Conservation (phyloP, 2,888 invertebrate species). For the Patella depressa region DNA sequence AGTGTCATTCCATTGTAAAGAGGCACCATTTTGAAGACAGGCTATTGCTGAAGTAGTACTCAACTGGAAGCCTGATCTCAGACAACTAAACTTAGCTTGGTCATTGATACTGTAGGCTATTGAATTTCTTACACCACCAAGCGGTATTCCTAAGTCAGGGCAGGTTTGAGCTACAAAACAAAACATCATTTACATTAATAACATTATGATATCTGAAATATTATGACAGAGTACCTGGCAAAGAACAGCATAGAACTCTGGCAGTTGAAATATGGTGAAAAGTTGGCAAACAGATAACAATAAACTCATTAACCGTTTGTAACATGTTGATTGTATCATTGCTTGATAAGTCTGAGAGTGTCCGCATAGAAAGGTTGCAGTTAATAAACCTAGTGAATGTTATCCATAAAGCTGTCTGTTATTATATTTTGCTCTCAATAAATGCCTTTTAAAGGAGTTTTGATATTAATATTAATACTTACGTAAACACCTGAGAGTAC, state of each 20-base stretch:
- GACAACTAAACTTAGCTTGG: constrained; percentile 28
- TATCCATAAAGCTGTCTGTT: too few relatives aligned
- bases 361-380: too few relatives aligned
- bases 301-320: too few relatives aligned
- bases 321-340: too few relatives aligned
- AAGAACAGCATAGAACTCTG: too few relatives aligned
- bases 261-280: too few relatives aligned
- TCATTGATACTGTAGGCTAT: constrained; percentile 16
- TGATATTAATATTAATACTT: constrained; percentile 20
- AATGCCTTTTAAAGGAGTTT: neutral
- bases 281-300: too few relatives aligned
- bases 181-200: neutral
- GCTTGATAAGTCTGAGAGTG: too few relatives aligned
- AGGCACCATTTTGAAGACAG: constrained; percentile 18
- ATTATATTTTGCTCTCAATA: too few relatives aligned
- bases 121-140: constrained; percentile 22
- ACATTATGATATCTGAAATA: neutral
- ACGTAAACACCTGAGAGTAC: constrained; percentile 91
- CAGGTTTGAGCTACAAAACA: constrained; percentile 31
- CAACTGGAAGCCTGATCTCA: constrained; percentile 24
- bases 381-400: too few relatives aligned
- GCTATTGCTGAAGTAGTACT: neutral
- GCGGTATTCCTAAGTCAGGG: constrained; percentile 28
- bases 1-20: constrained; percentile 25
- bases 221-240: too few relatives aligned